Evolutionary conservation across 2,113 vertebrate genomes (phyloP), one percentile per base, ranked within the genome.

Genomic region (Ancistrus triradiatus): DNA sequence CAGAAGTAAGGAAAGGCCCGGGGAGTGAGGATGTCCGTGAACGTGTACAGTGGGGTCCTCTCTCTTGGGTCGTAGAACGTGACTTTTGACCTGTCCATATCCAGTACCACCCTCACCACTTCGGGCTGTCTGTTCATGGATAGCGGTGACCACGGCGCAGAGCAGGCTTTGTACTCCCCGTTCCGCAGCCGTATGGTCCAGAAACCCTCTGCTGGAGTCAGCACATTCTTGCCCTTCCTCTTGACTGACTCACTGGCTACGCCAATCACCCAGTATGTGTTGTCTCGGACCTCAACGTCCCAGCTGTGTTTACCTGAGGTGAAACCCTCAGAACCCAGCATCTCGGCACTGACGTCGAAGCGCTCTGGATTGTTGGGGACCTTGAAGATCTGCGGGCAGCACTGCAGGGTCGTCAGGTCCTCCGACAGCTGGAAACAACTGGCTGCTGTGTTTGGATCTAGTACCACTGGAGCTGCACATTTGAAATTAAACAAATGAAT

Each of bases 251-350:
- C 76, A 4, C 84, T 89, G 68, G 84, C 87, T 1, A 90, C 73
- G 9, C 88, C 88, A 3, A 89, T 59, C 59, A 89, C 88, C 88
- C 88, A 90, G 73, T 90, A 89, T 6, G 79, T 85, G 80, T 89
- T 89, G 60, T 78, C 60, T 33, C 81, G 83, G 10, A 90, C 88
- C 40, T 88, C 81, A 27, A 90, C 83, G 0, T 87, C 83, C 83
- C 89, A 91, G 49, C 81, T 78, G 50, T 80, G 80, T 35, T 81
- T 84, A 6, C 87, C 88, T 1, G 77, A 78, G n/a, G 70, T 8
- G 25, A 78, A 88, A 21, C 84, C 79, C 50, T 87, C 84, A 0
- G 78, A 73, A 1, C 72, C 88, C 70, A 90, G 73, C 77, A 88
- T 72, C 77, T 88, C 88, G 0, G 88, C 88, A 1, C 88, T 86